Conservation (phyloP, 2,113 vertebrate genomes). For the Arizona elegans region DNA sequence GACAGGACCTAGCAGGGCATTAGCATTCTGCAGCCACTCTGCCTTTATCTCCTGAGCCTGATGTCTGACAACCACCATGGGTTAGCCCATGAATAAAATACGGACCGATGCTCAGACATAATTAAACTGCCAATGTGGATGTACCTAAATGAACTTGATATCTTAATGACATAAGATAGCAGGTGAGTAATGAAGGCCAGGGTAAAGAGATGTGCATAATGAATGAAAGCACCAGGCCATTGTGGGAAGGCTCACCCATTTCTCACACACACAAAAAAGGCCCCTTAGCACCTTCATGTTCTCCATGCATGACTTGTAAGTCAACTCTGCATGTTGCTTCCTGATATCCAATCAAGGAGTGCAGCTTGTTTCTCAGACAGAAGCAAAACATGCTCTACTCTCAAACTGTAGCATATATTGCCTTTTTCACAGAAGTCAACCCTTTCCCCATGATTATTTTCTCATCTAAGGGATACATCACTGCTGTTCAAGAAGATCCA, state of each 20-base stretch:
- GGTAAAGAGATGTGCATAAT: slow-evolving; percentile 54
- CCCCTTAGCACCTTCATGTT: neutral
- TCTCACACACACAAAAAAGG: neutral
- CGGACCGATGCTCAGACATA: slow-evolving; percentile 68
- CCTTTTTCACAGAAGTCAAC: neutral
- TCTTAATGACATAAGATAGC: slow-evolving; percentile 74
- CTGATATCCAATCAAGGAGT: neutral
- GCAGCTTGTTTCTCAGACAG: no score
- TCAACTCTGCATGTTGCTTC: neutral
- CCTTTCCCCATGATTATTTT: neutral
- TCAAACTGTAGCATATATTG: neutral
- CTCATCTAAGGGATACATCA: neutral
- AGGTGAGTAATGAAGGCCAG: slow-evolving; percentile 54
- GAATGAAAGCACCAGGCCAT: slow-evolving; percentile 44
- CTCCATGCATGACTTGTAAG: rapidly evolving
- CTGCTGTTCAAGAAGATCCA: neutral
- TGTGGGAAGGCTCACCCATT: neutral
- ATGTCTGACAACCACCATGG: slow-evolving; percentile 68
- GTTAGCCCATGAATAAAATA: slow-evolving; percentile 74
- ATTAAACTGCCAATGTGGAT: slow-evolving; percentile 76
- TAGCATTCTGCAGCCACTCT: slow-evolving; percentile 63
- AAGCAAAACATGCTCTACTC: neutral
- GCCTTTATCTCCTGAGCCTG: slow-evolving; percentile 66
- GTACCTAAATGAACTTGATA: slow-evolving; percentile 74
- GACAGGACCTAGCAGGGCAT: slow-evolving; percentile 56